Base-by-base conservation (phyloP, 2,113 vertebrate species). In the Sterna hirundo region DNA sequence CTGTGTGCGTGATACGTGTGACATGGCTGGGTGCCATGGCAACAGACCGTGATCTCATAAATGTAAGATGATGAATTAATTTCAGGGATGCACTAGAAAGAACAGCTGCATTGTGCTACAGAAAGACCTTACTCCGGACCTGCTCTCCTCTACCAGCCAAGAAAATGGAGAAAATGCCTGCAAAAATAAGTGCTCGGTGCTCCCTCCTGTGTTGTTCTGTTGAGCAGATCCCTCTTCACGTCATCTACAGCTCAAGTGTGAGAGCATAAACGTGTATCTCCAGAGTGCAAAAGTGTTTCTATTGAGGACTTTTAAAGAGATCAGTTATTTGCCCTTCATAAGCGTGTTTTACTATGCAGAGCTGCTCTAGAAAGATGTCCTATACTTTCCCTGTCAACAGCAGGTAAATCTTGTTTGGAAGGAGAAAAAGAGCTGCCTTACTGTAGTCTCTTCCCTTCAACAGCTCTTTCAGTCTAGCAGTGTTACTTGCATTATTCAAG, bases 361-460 rank as follows among this genome's bases (percentile, higher is more conserved):
- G 27, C 52, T 62, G n/a, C 66, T 86, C 71, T 55, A 75, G 52
- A 18, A 92, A 83, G 55, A 87, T 83, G 81, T 68, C 89, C 77
- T 94, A 4, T 52, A 36, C 60, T 74, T 83, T 36, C 47, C 72
- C 93, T 95, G 90, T 90, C 83, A 92, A 34, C 72, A 90, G 58
- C 79, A 83, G 64, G 71, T 92, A n/a, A 83, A 66, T 79, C 75
- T 74, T 75, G 27, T 93, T 60, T 83, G 49, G 87, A 95, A 94
- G 62, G 64, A 52, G 83, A 74, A 95, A 81, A 94, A 85, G 44
- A 94, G 80, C 92, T 96, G 49, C 84, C 42, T 69, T 83, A 46
- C 29, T 82, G 44, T 58, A 75, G 68, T 71, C 70, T 80, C 16
- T 93, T 92, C 57, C 66, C 38, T 94, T 44, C 61, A 32, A 10